Evolutionary conservation across 1,140 invertebrate genomes (phyloP).

Genomic region (Holotrichia oblita): DNA sequence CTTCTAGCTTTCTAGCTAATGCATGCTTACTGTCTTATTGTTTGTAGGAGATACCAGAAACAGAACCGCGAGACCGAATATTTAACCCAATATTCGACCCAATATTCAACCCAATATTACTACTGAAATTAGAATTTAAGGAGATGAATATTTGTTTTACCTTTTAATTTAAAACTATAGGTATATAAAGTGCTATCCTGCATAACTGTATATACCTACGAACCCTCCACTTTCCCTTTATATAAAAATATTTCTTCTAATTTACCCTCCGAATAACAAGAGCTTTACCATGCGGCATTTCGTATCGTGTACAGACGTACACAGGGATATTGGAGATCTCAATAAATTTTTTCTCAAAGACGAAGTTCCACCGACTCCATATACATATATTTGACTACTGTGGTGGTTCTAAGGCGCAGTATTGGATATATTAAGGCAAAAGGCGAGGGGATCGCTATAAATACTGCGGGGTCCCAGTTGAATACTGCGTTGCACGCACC

Average conservation of each 20-base stretch:
- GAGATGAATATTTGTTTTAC: not conserved
- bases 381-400: constrained; percentile 35
- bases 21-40: no score
- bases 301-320: constrained; percentile 8
- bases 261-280: not conserved
- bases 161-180: not conserved
- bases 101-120: no score
- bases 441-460: constrained; percentile 43
- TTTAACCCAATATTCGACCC: no score
- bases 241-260: not conserved
- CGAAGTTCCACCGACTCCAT: not conserved
- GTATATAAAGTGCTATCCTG: not conserved
- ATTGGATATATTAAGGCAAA: constrained; percentile 39
- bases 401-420: constrained; percentile 26
- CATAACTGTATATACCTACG: not conserved
- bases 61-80: no score
- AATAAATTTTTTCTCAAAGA: constrained; percentile 27
- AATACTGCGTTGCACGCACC: constrained; percentile 48
- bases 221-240: not conserved
- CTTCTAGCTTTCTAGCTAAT: no score
- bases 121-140: not conserved
- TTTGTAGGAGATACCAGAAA: no score
- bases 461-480: constrained; percentile 46
- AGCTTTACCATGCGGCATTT: not conserved
- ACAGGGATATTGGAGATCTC: constrained; percentile 31